Evolutionary conservation across 1,140 invertebrate genomes (phyloP), one percentile per base, ranked within the genome.

Genomic region (Apis dorsata): DNA sequence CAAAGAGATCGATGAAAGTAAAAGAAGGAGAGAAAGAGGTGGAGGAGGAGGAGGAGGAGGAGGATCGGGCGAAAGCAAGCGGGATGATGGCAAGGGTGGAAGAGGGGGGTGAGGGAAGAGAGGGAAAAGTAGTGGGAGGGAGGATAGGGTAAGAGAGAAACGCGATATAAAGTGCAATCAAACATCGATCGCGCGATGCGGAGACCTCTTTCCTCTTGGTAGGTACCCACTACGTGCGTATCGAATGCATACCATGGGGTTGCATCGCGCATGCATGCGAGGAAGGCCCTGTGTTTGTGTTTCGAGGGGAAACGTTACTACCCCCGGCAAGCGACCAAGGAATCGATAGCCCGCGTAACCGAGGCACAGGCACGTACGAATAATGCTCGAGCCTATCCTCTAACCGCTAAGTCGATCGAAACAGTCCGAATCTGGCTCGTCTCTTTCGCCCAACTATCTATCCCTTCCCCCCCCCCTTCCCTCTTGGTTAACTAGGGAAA

Each of bases 321-420:
- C 73, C 84, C 60, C 75, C 83, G 76, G 77, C 87, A 77, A 80
- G 80, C 87, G 79, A 83, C 83, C 85, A 89, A 89, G 88, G 88
- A 89, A 89, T 89, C 88, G 88, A 89, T 89, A 89, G 88, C 88
- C 88, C 85, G 85, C 88, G 88, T 89, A 89, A 89, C 88, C 85
- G 86, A 89, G 87, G 86, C 83, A 88, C 87, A 83, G 80, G 88
- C 88, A 89, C 88, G 88, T 89, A 89, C 88, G 88, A 89, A 89
- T 88, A 88, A 88, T 86, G 83, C 84, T 82, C 75, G 83, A 83
- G 87, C 87, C 74, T 81, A 86, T 87, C 87, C 86, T 88, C 84
- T 77, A 79, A 86, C 76, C 82, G 75, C 80, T 78, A 86, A 81
- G 73, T 86, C 87, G 87, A 84, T 86, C 87, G 84, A 84, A 84